These are phyloP conservation scores for Enhydra lutris DNA, from an alignment of 2,113 vertebrate species.

Conservation along the genomic window DNA sequence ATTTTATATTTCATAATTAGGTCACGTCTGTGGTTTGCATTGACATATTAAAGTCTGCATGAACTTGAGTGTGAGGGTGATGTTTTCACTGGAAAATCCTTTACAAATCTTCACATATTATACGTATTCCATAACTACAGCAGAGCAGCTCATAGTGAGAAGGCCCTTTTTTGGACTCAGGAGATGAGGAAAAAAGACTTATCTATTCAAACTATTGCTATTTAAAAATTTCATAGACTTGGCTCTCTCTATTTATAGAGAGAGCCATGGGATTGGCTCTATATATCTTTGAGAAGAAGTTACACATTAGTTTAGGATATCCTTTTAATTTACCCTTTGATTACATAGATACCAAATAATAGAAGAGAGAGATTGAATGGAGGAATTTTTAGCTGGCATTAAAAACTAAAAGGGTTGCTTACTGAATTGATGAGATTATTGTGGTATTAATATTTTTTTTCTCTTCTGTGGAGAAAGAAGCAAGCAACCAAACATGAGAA, in stretches of 20 bases:
- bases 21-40: neutral
- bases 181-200: neutral
- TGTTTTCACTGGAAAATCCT: neutral
- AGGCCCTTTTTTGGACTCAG: neutral
- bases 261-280: neutral
- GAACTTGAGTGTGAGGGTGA: neutral
- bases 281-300: neutral
- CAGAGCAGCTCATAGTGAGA: neutral
- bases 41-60: neutral
- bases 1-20: neutral
- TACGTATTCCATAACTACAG: neutral
- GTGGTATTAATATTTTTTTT: neutral
- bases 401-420: neutral
- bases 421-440: neutral
- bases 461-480: neutral
- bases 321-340: neutral
- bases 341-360: neutral
- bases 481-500: neutral
- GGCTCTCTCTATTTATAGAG: neutral
- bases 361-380: neutral
- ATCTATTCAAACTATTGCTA: neutral
- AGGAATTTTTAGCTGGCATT: neutral
- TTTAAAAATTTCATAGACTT: neutral
- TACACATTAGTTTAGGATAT: neutral
- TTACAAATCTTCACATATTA: neutral